Evolutionary conservation across 2,888 invertebrate species (phyloP), one percentile per base, ranked within the genome.

Genomic region (Thyatira batis): DNA sequence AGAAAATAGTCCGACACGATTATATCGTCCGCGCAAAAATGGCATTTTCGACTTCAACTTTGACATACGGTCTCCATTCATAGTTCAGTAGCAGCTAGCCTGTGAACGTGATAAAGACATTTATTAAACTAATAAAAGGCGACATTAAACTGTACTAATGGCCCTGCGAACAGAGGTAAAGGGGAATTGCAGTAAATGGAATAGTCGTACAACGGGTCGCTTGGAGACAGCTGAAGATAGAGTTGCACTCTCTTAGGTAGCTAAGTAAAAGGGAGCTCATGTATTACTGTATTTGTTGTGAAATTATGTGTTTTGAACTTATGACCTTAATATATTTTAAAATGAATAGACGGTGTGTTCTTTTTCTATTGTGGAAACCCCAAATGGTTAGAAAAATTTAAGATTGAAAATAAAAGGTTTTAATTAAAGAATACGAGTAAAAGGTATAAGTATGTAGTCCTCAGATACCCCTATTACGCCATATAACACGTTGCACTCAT

Each of bases 41-140:
- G 1, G 1, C 13, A 2, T 17, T 17, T 17, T 8, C 33, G 33
- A 13, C 11, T 1, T 39, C 3, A 11, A 6, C 1, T 39, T 17
- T 39, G 8, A 8, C 0, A 39, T 39, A 39, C 8, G 39, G 39
- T 39, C 8, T 6, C 8, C 8, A 39, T 39, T 39, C 5, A 33
- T 39, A 39, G 17, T 13, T 39, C 17, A 17, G 17, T 17, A 2
- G 39, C 17, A 17, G 33, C 17, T 1, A 39, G 17, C 17, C 17
- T 4, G 17, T 39, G 39, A 33, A 50, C 21, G 10, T 20, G 17
- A 13, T 23, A 43, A 23, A 39, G 43, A 39, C 23, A 69, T 69
- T 68, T 66, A 64, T 69, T 64, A 55, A 68, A 68, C 64, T 64
- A 69, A 69, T 68, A 67, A 67, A 67, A 64, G 54, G 64, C 58